phyloP scores from a whole-genome alignment of 2,113 vertebrate species.

The Anoplopoma fimbria region DNA sequence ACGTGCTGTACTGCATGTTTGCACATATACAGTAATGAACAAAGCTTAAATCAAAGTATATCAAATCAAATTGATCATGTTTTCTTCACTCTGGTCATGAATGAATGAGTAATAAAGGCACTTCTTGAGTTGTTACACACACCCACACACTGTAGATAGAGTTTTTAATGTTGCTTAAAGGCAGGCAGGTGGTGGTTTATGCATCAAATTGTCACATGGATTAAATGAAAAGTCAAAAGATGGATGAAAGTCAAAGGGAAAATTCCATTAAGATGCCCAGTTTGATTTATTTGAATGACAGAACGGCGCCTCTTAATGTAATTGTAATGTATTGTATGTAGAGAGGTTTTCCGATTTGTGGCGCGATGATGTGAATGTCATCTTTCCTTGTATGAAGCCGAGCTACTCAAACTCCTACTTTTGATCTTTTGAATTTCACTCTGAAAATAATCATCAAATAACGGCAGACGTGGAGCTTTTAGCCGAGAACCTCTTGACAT shows the following conservation, averaged over 20 bases:
- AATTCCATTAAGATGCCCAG: conserved; percentile 44
- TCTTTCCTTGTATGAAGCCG: conserved; percentile 14
- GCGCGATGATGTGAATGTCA: conserved; percentile 20
- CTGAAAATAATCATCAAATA: conserved; percentile 11
- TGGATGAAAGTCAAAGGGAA: conserved; percentile 31
- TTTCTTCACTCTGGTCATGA: neutral
- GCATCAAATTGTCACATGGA: conserved; percentile 26
- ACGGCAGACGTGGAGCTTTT: conserved; percentile 5
- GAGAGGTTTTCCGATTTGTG: conserved; percentile 31
- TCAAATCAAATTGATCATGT: neutral
- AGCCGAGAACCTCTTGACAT: conserved; percentile 2
- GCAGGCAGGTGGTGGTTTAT: conserved; percentile 10
- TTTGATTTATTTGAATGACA: conserved; percentile 45
- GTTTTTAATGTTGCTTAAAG: neutral
- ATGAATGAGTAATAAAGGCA: neutral
- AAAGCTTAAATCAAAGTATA: neutral
- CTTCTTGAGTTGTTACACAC: neutral
- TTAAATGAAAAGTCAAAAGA: conserved; percentile 33
- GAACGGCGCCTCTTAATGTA: conserved; percentile 8
- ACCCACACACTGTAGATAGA: neutral
- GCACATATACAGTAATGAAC: neutral
- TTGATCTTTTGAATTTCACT: conserved; percentile 11
- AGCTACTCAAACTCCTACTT: conserved; percentile 18
- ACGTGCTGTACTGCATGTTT: neutral
- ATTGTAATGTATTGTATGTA: conserved; percentile 51